A percentile compares a stretch with the other conserved stretches of the same genome.
These are phyloP conservation scores for Lasioglossum baleicum DNA, from an alignment of 1,140 invertebrate genomes.

Conservation along the genomic window DNA sequence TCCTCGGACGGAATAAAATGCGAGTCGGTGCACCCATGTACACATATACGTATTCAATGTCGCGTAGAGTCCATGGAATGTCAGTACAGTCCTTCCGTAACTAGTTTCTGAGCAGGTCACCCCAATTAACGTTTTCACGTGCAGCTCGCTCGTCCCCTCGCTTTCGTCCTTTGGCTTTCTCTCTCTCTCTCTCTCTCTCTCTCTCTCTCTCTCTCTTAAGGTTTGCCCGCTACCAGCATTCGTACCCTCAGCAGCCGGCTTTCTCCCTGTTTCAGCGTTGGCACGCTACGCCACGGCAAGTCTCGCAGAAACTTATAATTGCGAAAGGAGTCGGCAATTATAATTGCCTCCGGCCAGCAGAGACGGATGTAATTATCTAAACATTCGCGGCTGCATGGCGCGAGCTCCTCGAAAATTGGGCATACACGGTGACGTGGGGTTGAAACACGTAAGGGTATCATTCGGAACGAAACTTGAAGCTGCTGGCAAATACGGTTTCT, in stretches of 20 bases:
- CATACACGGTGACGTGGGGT: neutral
- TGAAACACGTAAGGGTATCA: neutral
- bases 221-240: slow-evolving; percentile 31
- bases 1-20: slow-evolving; percentile 36
- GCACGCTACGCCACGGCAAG: slow-evolving; percentile 64
- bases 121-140: slow-evolving; percentile 80
- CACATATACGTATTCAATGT: slow-evolving; percentile 35
- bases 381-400: slow-evolving; percentile 66
- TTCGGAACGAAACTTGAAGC: neutral
- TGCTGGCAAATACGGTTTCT: neutral
- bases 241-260: slow-evolving; percentile 46
- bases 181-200: slow-evolving; percentile 17
- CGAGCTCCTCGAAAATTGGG: slow-evolving; percentile 37
- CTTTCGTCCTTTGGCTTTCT: slow-evolving; percentile 28
- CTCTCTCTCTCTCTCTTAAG: slow-evolving; percentile 22
- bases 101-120: slow-evolving; percentile 80
- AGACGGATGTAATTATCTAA: slow-evolving; percentile 77
- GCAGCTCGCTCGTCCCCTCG: slow-evolving; percentile 62
- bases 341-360: slow-evolving; percentile 75
- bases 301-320: slow-evolving; percentile 80
- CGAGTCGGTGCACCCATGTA: slow-evolving; percentile 32
- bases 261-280: slow-evolving; percentile 61
- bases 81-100: slow-evolving; percentile 75
- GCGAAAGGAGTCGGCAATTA: slow-evolving; percentile 80
- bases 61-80: slow-evolving; percentile 69